Percentiles rank a stretch among this genome's conserved stretches.
phyloP scores from a whole-genome alignment of 2,888 invertebrate genomes.

The Melieria omissa region DNA sequence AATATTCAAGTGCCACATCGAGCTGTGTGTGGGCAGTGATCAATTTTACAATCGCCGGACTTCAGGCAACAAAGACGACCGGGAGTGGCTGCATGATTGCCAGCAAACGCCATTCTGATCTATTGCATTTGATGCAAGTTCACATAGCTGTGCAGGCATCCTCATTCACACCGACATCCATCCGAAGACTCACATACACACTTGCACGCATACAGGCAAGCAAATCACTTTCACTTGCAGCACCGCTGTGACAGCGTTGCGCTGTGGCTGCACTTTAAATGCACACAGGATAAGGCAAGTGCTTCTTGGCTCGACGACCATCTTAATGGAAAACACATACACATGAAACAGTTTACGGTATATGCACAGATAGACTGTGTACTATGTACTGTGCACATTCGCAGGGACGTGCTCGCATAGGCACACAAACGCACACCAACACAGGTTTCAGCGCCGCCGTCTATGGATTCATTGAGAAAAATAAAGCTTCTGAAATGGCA shows the following conservation, averaged over 20 bases:
- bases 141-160: constrained; percentile 30
- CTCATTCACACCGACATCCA: constrained; percentile 21
- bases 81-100: too few relatives aligned
- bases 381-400: neutral
- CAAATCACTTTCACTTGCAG: neutral
- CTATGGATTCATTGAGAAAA: constrained; percentile 60
- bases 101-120: too few relatives aligned
- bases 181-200: neutral
- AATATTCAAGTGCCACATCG: neutral
- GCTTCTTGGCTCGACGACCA: neutral
- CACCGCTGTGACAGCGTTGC: constrained; percentile 5
- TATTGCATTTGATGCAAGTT: neutral
- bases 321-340: neutral
- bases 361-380: constrained; percentile 6
- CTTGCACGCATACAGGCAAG: neutral
- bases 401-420: neutral
- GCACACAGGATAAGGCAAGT: too few relatives aligned
- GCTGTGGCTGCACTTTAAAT: constrained; percentile 16
- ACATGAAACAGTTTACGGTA: constrained; percentile 6
- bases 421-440: constrained; percentile 1
- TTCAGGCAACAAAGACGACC: too few relatives aligned
- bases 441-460: neutral
- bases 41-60: neutral
- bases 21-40: neutral
- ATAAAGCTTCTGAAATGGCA: constrained; percentile 35